Evolutionary conservation across 2,888 invertebrate genomes (phyloP).

Genomic region (Hypomecis atomaria): DNA sequence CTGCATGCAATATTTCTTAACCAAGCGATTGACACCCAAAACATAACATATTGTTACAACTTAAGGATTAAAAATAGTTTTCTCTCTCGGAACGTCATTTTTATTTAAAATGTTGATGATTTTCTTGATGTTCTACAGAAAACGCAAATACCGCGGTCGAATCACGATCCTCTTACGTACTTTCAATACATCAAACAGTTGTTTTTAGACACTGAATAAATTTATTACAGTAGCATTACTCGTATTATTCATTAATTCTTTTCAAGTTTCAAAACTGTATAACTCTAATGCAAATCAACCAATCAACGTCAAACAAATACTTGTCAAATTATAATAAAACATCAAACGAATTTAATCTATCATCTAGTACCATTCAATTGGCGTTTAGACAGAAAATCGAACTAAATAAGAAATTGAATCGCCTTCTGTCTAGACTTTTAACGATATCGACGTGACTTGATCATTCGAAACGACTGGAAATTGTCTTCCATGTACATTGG

Average conservation of each 20-base stretch:
- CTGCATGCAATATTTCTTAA: no score
- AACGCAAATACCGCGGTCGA: no score
- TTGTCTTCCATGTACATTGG: constrained; percentile 43
- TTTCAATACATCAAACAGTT: no score
- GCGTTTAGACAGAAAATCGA: constrained; percentile 43
- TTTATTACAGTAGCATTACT: background rate
- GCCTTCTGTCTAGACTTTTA: constrained; percentile 66
- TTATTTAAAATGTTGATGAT: no score
- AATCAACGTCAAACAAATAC: constrained; percentile 3
- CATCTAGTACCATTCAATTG: constrained; percentile 25
- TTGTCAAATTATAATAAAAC: constrained; percentile 19
- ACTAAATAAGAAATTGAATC: constrained; percentile 62
- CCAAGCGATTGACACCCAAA: no score
- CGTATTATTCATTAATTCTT: background rate
- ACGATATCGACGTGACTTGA: constrained; percentile 53
- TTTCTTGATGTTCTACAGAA: no score
- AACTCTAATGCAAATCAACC: background rate
- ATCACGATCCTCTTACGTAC: no score
- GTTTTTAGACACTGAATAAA: background rate
- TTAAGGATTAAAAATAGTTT: no score
- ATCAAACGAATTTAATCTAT: constrained; percentile 39
- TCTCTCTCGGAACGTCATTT: no score
- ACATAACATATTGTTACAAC: no score
- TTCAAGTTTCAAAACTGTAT: background rate
- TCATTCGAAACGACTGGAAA: constrained; percentile 36